phyloP scores from a whole-genome alignment of 1,140 invertebrate species.

The Vanessa tameamea region DNA sequence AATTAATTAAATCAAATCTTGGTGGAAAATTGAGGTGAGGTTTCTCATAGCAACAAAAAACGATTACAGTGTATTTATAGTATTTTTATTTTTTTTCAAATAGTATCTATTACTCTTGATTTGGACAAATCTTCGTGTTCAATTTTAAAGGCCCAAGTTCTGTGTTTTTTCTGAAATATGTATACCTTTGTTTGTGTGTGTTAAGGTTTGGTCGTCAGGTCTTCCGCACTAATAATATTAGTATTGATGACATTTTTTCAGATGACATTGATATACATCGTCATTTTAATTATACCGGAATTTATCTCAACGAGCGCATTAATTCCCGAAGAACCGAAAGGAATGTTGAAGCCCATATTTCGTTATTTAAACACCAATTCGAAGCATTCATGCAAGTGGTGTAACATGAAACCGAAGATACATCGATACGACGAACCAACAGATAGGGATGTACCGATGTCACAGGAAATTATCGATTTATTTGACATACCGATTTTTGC shows the following conservation, averaged over 20 bases:
- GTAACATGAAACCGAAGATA: slow-evolving; percentile 35
- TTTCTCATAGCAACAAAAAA: not conserved
- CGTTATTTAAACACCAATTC: slow-evolving; percentile 29
- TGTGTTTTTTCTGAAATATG: too few relatives aligned
- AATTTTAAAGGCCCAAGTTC: too few relatives aligned
- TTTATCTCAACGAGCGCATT: not conserved
- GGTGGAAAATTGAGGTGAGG: too few relatives aligned
- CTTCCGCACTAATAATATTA: too few relatives aligned
- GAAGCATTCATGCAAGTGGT: slow-evolving; percentile 35
- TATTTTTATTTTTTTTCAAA: too few relatives aligned
- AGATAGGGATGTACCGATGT: not conserved
- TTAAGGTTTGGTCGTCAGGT: too few relatives aligned
- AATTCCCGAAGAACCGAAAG: not conserved
- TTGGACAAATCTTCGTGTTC: too few relatives aligned
- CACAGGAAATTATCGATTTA: slow-evolving; percentile 22
- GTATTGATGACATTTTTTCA: slow-evolving; percentile 10
- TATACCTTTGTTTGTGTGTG: too few relatives aligned
- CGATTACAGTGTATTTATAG: not conserved
- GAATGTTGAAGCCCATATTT: slow-evolving; percentile 15
- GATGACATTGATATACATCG: slow-evolving; percentile 9
- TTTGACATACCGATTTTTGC: slow-evolving; percentile 40
- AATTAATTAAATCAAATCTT: too few relatives aligned
- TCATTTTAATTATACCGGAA: slow-evolving; percentile 11
- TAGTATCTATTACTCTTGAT: too few relatives aligned
- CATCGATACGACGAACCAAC: not conserved